phyloP scores from a whole-genome alignment of 2,797 vertebrate species.

The Sus cebifrons region DNA sequence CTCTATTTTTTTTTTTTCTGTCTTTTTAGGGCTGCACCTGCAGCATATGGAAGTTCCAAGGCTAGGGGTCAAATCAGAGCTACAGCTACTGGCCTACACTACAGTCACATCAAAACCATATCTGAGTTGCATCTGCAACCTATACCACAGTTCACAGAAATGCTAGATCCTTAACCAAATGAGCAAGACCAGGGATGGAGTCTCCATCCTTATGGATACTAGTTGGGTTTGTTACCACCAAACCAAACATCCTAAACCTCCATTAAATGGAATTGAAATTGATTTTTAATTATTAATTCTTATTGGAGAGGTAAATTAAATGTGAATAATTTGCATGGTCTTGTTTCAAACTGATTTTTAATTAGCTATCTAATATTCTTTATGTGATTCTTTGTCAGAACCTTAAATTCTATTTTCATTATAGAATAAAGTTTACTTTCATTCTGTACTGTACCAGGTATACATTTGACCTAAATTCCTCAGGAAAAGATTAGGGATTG shows the following conservation, averaged over 20 bases:
- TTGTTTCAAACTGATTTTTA: constrained; percentile 52
- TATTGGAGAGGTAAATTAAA: constrained; percentile 64
- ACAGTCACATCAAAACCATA: too few species aligned
- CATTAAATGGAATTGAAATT: constrained; percentile 52
- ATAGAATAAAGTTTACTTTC: constrained; percentile 41
- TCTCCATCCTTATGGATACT: too few species aligned
- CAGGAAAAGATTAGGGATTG: neutral
- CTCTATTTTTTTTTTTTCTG: too few species aligned
- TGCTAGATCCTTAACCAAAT: too few species aligned
- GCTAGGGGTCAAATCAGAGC: too few species aligned
- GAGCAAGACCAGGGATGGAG: too few species aligned
- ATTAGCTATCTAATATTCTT: constrained; percentile 22
- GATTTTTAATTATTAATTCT: constrained; percentile 60
- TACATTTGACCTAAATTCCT: neutral
- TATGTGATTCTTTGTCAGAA: constrained; percentile 52
- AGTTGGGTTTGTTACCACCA: too few species aligned
- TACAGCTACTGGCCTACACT: too few species aligned
- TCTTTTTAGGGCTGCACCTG: too few species aligned
- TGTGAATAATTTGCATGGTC: constrained; percentile 60
- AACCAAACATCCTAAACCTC: neutral
- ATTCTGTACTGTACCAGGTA: neutral
- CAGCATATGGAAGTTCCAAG: too few species aligned
- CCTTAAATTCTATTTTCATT: constrained; percentile 36
- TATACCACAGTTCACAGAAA: too few species aligned
- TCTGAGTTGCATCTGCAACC: too few species aligned